Conservation (phyloP, 2,113 vertebrate species). For the Menura novaehollandiae region DNA sequence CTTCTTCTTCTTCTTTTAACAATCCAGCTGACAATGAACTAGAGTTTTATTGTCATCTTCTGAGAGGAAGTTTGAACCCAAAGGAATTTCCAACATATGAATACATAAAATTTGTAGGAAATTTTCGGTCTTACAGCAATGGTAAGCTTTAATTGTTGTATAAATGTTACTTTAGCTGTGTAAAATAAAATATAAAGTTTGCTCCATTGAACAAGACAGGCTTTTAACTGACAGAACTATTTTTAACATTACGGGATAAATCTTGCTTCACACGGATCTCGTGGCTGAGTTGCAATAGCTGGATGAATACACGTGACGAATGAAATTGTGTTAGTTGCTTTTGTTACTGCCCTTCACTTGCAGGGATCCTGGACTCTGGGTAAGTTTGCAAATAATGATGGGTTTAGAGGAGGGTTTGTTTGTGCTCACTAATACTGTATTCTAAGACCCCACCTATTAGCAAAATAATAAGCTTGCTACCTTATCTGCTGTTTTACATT, state of each 20-base stretch:
- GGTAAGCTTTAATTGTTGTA: slow-evolving; percentile 74
- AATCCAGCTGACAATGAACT: slow-evolving; percentile 79
- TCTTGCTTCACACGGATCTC: neutral
- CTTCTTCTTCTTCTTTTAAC: slow-evolving; percentile 59
- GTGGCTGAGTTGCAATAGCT: neutral
- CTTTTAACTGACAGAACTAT: neutral
- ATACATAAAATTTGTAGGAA: slow-evolving; percentile 85
- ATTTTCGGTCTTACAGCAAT: slow-evolving; percentile 81
- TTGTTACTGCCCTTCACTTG: neutral
- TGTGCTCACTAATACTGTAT: neutral
- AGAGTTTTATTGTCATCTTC: slow-evolving; percentile 86
- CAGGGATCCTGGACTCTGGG: neutral
- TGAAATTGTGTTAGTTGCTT: neutral
- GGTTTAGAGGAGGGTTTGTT: neutral
- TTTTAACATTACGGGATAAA: neutral
- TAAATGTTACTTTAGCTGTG: slow-evolving; percentile 49
- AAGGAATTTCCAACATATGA: slow-evolving; percentile 85
- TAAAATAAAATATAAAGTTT: slow-evolving; percentile 33
- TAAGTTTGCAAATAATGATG: neutral
- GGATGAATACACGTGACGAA: neutral
- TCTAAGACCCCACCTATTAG: neutral
- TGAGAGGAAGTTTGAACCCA: slow-evolving; percentile 83
- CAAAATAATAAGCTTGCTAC: neutral
- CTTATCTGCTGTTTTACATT: neutral
- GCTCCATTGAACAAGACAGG: slow-evolving; percentile 4